phyloP scores from a whole-genome alignment of 2,888 invertebrate species.

The Macrophya annulata region DNA sequence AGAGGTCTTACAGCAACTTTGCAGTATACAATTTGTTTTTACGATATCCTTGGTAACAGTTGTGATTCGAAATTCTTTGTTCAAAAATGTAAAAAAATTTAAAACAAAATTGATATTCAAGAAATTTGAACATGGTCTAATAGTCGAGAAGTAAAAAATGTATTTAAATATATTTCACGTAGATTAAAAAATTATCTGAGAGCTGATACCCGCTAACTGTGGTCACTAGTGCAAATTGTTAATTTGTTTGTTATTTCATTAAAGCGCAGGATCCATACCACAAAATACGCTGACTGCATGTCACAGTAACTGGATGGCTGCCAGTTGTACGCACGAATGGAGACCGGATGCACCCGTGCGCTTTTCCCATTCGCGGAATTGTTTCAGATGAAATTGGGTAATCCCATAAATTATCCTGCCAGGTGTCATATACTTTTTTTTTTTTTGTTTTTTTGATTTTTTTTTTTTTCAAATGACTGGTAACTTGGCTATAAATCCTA shows the following conservation, averaged over 20 bases:
- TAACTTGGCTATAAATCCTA: conserved; percentile 51
- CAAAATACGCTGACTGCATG: conserved; percentile 33
- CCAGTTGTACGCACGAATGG: conserved; percentile 49
- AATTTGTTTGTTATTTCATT: conserved; percentile 14
- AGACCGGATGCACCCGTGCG: conserved; percentile 58
- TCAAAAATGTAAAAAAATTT: too few relatives aligned
- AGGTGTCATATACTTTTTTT: conserved; percentile 55
- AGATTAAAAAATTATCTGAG: not conserved
- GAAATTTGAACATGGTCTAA: too few relatives aligned
- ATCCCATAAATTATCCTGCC: conserved; percentile 69
- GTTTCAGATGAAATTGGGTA: conserved; percentile 62
- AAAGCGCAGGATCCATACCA: not conserved
- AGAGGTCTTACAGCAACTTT: not conserved
- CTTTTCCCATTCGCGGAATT: conserved; percentile 54
- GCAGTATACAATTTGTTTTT: not conserved
- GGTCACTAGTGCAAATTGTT: not conserved
- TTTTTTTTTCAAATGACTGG: conserved; percentile 59
- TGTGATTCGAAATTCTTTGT: not conserved
- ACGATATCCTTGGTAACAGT: not conserved
- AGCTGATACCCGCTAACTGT: not conserved
- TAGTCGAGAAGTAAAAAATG: not conserved
- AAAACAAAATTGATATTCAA: too few relatives aligned
- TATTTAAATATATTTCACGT: not conserved
- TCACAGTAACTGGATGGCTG: conserved; percentile 47
- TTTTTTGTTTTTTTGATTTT: conserved; percentile 59